Evolutionary conservation across 1,140 invertebrate genomes (phyloP), one percentile per base, ranked within the genome.

Genomic region (Heliconius nattereri): DNA sequence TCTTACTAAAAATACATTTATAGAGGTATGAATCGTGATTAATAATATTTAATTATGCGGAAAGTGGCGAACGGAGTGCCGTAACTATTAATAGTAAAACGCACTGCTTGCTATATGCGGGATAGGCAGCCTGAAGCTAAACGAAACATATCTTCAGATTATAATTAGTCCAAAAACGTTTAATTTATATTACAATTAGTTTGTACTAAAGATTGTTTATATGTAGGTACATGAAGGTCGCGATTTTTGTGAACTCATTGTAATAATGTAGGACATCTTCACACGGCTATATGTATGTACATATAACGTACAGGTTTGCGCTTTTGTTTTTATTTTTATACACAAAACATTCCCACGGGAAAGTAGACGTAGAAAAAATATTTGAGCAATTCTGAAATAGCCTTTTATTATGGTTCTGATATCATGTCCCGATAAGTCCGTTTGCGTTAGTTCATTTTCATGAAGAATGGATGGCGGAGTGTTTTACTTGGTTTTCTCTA

Each of bases 241-340:
- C 13, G 13, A 9, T 11, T 66, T 60, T 66, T 66, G 60, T 66
- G 60, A 66, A 66, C 60, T n/a, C 60, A 66, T 66, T 66, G 60
- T 66, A 29, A 66, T 66, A 66, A 66, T 66, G 26, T 66, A 66
- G 60, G 60, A n/a, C 60, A 66, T 66, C 60, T 66, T 66, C 60
- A 66, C 60, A 66, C 60, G 60, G 26, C 26, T 66, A 0, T 66
- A 66, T 1, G 26, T 66, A 57, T 66, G 26, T 66, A 66, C 11
- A 7, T 66, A 66, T 16, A 29, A 11, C 26, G 23, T 66, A 57
- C 11, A 11, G 54, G 11, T 11, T 29, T 66, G n/a, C 13, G 60
- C 26, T 66, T 66, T 66, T 66, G 26, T 19, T 66, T 66, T 66
- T 66, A 66, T 13, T 66, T 26, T 66, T 29, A 66, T 66, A 66